phyloP scores from a whole-genome alignment of 2,888 invertebrate species.

The Pseudeuparius sepicola region DNA sequence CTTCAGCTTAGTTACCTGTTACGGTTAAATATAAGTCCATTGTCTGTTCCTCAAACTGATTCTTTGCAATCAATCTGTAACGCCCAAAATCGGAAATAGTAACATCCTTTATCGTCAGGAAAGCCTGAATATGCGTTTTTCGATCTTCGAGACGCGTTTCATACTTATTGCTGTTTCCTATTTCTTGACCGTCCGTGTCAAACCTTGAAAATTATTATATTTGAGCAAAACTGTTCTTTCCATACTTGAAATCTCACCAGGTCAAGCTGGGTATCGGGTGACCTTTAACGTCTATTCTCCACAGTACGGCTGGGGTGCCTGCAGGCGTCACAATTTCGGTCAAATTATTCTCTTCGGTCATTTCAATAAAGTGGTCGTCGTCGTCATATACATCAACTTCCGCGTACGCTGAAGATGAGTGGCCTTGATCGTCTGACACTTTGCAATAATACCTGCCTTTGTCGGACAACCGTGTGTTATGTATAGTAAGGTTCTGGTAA shows the following conservation, averaged over 20 bases:
- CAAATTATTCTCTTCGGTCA: conserved; percentile 33
- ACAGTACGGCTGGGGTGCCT: conserved; percentile 36
- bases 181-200: neutral
- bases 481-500: conserved; percentile 22
- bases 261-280: conserved; percentile 44
- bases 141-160: conserved; percentile 23
- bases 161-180: conserved; percentile 24
- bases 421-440: conserved; percentile 29
- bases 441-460: conserved; percentile 33
- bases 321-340: conserved; percentile 28
- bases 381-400: conserved; percentile 23
- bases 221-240: conserved; percentile 1
- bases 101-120: conserved; percentile 43
- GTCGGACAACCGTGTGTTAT: conserved; percentile 26
- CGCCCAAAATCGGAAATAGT: conserved; percentile 47
- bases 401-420: conserved; percentile 17
- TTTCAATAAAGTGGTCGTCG: conserved; percentile 30
- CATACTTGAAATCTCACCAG: too few relatives aligned
- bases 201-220: conserved; percentile 5
- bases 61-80: conserved; percentile 47
- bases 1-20: conserved; percentile 36
- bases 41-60: conserved; percentile 36
- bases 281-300: conserved; percentile 45
- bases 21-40: conserved; percentile 45
- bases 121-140: too few relatives aligned